phyloP scores from a whole-genome alignment of 2,888 invertebrate species.

The Mythimna lalbum region DNA sequence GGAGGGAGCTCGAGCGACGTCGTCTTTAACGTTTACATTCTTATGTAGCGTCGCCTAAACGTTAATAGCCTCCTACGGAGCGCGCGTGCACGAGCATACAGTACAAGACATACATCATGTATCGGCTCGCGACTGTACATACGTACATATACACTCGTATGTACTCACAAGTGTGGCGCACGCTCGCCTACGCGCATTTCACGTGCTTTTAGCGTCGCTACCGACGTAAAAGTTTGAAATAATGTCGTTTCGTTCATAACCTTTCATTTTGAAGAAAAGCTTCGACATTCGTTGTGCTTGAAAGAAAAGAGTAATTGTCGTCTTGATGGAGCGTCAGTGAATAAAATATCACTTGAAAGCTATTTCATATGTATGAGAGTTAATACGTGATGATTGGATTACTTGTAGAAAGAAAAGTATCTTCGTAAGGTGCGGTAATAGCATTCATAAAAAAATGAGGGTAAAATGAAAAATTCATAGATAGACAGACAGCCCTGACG shows the following conservation, averaged over 20 bases:
- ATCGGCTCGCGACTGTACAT: conserved; percentile 54
- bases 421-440: conserved; percentile 44
- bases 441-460: conserved; percentile 52
- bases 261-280: conserved; percentile 83
- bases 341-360: conserved; percentile 77
- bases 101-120: conserved; percentile 54
- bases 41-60: conserved; percentile 90
- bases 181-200: conserved; percentile 77
- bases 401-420: conserved; percentile 41
- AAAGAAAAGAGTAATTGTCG: conserved; percentile 80
- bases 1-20: conserved; percentile 84
- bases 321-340: conserved; percentile 74
- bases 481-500: conserved; percentile 36
- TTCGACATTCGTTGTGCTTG: conserved; percentile 76
- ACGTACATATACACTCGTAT: conserved; percentile 45
- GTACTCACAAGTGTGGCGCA: conserved; percentile 52
- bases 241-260: conserved; percentile 81
- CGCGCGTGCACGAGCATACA: conserved; percentile 76
- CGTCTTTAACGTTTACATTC: conserved; percentile 91
- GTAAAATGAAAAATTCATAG: conserved; percentile 40
- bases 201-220: conserved; percentile 84
- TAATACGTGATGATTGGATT: conserved; percentile 60
- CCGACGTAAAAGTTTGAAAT: conserved; percentile 80
- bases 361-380: conserved; percentile 56
- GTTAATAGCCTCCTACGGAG: conserved; percentile 88